A percentile compares a stretch with the other conserved stretches of the same genome.
These are phyloP conservation scores for Candidula unifasciata DNA, from an alignment of 2,888 invertebrate species.

Conservation along the genomic window DNA sequence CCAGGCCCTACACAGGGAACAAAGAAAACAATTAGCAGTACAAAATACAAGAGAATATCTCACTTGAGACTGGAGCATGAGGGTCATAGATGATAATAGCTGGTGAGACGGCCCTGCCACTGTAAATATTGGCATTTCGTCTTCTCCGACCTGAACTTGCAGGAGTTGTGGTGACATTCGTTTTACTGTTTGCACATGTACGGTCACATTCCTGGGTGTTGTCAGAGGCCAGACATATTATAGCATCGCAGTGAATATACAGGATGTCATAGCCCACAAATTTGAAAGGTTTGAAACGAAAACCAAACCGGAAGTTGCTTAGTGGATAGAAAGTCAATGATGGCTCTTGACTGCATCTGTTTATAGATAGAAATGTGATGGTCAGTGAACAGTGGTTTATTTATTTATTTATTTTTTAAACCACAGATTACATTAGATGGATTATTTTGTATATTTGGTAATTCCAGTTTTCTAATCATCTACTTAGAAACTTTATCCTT, in stretches of 20 bases:
- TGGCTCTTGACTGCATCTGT: slow-evolving; percentile 56
- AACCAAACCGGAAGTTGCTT: slow-evolving; percentile 66
- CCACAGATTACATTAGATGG: too few species aligned
- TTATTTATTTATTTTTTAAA: too few species aligned
- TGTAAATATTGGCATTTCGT: neutral
- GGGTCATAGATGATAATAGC: slow-evolving; percentile 49
- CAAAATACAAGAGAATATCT: neutral
- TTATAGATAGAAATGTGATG: neutral
- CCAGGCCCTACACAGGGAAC: too few species aligned
- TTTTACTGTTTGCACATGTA: slow-evolving; percentile 61
- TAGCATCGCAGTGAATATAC: slow-evolving; percentile 69
- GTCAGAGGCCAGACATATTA: slow-evolving; percentile 67
- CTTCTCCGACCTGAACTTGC: slow-evolving; percentile 40
- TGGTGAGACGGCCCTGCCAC: slow-evolving; percentile 39
- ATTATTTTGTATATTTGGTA: too few species aligned
- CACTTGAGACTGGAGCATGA: slow-evolving; percentile 15
- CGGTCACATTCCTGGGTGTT: slow-evolving; percentile 65
- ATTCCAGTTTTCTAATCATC: too few species aligned
- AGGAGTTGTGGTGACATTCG: slow-evolving; percentile 38
- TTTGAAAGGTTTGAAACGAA: slow-evolving; percentile 68
- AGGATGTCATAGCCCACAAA: slow-evolving; percentile 63
- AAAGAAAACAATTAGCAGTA: too few species aligned
- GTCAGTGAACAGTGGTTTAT: too few species aligned
- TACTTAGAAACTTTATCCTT: too few species aligned
- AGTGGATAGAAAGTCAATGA: slow-evolving; percentile 65